phyloP scores from a whole-genome alignment of 2,113 vertebrate species.

The Delphinus delphis region DNA sequence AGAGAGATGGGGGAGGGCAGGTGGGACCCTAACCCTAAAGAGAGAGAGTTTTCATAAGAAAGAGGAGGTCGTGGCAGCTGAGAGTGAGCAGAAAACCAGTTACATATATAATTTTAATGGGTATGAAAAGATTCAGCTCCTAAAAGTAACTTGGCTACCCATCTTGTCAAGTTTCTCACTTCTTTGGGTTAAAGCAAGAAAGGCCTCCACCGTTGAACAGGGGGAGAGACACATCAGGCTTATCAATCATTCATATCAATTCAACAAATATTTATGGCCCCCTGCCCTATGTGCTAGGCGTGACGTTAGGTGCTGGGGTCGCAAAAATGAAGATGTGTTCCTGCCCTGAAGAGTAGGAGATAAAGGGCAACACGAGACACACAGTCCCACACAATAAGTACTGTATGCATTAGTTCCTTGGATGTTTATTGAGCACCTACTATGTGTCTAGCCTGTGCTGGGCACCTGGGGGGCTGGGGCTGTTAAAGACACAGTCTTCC shows the following conservation, averaged over 20 bases:
- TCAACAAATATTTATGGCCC: not conserved
- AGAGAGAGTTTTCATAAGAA: not conserved
- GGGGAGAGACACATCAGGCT: not conserved
- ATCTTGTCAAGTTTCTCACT: not conserved
- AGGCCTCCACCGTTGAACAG: not conserved
- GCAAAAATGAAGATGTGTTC: not conserved
- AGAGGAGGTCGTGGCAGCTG: not conserved
- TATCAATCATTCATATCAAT: not conserved
- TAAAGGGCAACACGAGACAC: not conserved
- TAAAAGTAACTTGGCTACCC: not conserved
- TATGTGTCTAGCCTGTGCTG: not conserved
- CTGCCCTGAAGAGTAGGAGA: not conserved
- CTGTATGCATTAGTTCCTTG: not conserved
- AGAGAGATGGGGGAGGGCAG: not conserved
- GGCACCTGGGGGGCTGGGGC: not conserved
- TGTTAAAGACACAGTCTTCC: not conserved
- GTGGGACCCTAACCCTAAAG: not conserved
- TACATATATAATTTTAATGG: not conserved
- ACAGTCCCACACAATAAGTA: not conserved
- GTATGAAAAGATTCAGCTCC: not conserved
- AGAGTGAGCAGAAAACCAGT: not conserved
- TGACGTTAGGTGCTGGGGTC: not conserved
- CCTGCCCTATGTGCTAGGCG: too few relatives aligned
- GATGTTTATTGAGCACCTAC: not conserved
- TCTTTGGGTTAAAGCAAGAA: conserved; percentile 7